These are phyloP conservation scores for Syngnathus rostellatus DNA, from an alignment of 2,797 vertebrate genomes.

Conservation along the genomic window DNA sequence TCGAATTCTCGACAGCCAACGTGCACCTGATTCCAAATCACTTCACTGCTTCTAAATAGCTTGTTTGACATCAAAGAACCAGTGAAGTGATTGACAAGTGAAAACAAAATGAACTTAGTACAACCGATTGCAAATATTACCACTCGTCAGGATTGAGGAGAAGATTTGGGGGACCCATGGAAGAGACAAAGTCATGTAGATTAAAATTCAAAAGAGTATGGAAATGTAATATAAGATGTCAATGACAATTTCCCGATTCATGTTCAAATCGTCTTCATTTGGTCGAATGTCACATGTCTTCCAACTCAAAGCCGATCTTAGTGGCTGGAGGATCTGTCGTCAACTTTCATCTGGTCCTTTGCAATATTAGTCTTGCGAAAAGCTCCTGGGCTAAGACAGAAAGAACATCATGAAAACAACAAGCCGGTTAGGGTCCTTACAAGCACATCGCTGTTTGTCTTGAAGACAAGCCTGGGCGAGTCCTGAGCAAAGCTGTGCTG, in stretches of 20 bases:
- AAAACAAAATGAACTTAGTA: too few species aligned
- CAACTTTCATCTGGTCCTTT: too few species aligned
- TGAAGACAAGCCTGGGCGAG: conserved; percentile 99
- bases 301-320: too few species aligned
- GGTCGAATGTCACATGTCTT: too few species aligned
- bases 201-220: conserved; percentile 35
- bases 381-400: conserved; percentile 38
- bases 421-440: conserved; percentile 87
- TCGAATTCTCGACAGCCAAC: too few species aligned
- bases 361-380: conserved; percentile 23
- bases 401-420: conserved; percentile 53
- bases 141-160: too few species aligned
- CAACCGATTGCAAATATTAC: too few species aligned
- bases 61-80: too few species aligned
- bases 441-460: conserved; percentile 99
- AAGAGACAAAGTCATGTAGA: conserved; percentile 29
- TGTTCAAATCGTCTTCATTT: neutral
- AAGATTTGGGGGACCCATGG: too few species aligned
- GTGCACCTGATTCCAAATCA: too few species aligned
- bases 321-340: neutral
- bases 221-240: conserved; percentile 16
- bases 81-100: too few species aligned
- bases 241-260: neutral
- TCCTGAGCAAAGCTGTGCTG: conserved; percentile 99
- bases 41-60: too few species aligned